Base-by-base conservation (phyloP, 2,888 invertebrate species). In the Caenorhabditis zanzibari region DNA sequence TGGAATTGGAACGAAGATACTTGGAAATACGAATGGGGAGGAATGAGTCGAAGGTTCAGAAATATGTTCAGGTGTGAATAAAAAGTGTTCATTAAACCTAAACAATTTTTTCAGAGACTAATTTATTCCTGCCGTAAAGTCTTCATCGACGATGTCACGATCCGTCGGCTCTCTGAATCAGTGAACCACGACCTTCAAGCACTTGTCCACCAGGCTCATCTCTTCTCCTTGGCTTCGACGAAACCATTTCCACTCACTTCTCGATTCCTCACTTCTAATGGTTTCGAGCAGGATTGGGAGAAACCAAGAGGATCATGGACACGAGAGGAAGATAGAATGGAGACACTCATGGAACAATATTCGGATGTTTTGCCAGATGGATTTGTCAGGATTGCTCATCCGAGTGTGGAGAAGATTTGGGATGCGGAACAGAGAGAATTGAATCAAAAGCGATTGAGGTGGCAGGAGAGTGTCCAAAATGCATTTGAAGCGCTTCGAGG, bases 51-150 rank as follows among this genome's bases (percentile, higher is more conserved):
- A 54, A n/a, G 12, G 35, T 61, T 10, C 52, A 61, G 32, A 61
- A 82, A 52, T 82, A 74, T 64, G 73, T 66, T 16, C 77, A 81
- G 81, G 81, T 81, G 52, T 14, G 1, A 3, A 3, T 41, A 22
- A 1, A 16, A 26, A n/a, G 10, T 52, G 2, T 22, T 0, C 22
- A 1, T 7, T 52, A 6, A 9, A 10, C 0, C 10, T 0, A 22
- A 52, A 19, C 19, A 19, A 22, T 32, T 59, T 24, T 73, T 81
- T 41, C 64, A 82, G 73, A 41, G 61, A 19, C 6, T 74, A 1
- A 68, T 82, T 0, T 56, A 82, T 47, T 44, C 72, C 10, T 49
- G 59, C 7, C 73, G 63, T 1, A 22, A 49, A n/a, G 63, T 74
- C 2, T 32, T 38, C 52, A 61, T 82, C 7, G 47, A 61, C 28